Evolutionary conservation across 2,888 invertebrate genomes (phyloP), one percentile per base, ranked within the genome.

Genomic region (Agrochola circellaris): DNA sequence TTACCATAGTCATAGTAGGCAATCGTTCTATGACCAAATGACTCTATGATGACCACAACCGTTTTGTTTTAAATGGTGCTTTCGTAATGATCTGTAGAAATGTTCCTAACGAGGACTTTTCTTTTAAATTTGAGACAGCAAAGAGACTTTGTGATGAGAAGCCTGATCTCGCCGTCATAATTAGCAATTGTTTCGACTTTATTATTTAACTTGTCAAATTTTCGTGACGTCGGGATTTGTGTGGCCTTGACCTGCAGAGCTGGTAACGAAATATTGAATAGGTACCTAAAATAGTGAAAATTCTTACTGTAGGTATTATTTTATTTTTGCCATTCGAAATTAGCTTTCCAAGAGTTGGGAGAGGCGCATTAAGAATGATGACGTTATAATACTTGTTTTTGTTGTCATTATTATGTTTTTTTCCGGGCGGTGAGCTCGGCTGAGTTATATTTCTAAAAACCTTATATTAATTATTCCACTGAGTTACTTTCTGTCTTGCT

Each of bases 121-220:
- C 38, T 17, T 56, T 56, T 2, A 20, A 51, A 51, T n/a, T 58
- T 54, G 13, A 56, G 26, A 54, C n/a, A 20, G 13, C 48, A 56
- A 66, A 70, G 30, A 60, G 48, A 56, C 38, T 65, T 34, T 34
- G 38, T 48, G 61, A 79, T 73, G 73, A 84, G 66, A 38, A 42
- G 68, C 62, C 61, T 73, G 60, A 71, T 71, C 67, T 48, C 58
- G 45, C 34, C 34, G 69, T 66, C 68, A 67, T 72, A 79, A 82
- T 84, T 74, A 79, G 61, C 74, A 38, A 77, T 79, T 73, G 77
- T 84, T 76, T 77, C 76, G 20, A 72, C 20, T 73, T 79, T 67
- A 71, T 73, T 73, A 79, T 82, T 84, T 67, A 84, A 84, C 51
- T 82, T 72, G n/a, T n/a, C n/a, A 60, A 71, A 83, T 74, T 73